Conservation (phyloP, 2,888 invertebrate genomes). For the Hirtodrosophila duncani region DNA sequence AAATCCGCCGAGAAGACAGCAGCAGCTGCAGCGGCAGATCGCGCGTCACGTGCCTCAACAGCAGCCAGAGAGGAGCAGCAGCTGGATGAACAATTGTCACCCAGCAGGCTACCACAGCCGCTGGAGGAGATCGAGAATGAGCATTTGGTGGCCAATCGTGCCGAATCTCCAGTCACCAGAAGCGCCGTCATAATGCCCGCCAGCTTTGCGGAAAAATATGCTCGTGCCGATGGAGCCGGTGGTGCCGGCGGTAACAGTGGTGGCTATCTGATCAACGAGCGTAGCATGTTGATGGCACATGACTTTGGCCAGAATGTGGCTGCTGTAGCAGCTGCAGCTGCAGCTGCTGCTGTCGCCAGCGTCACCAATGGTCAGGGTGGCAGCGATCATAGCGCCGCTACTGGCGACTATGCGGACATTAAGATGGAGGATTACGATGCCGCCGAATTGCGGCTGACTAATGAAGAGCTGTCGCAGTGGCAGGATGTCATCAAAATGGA, state of each 20-base stretch:
- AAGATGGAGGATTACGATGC: slow-evolving; percentile 74
- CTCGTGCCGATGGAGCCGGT: slow-evolving; percentile 26
- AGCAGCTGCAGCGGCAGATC: not conserved
- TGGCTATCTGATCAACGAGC: slow-evolving; percentile 72
- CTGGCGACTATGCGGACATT: slow-evolving; percentile 59
- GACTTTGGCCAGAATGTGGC: slow-evolving; percentile 65
- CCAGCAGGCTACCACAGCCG: slow-evolving; percentile 52
- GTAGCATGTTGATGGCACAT: slow-evolving; percentile 73
- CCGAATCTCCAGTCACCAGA: slow-evolving; percentile 37
- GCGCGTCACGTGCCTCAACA: not conserved
- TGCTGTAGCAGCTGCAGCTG: slow-evolving; percentile 46
- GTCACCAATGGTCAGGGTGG: slow-evolving; percentile 13
- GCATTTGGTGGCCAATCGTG: slow-evolving; percentile 53
- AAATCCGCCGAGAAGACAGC: slow-evolving; percentile 19
- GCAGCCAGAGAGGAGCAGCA: slow-evolving; percentile 17
- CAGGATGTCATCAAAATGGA: slow-evolving; percentile 89
- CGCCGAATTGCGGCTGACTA: slow-evolving; percentile 71
- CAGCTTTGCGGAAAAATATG: slow-evolving; percentile 59
- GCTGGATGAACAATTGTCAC: slow-evolving; percentile 10
- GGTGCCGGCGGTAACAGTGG: slow-evolving; percentile 14
- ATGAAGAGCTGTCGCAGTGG: slow-evolving; percentile 77
- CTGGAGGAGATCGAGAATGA: slow-evolving; percentile 72
- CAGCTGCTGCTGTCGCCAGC: slow-evolving; percentile 42
- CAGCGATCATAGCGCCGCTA: slow-evolving; percentile 14
- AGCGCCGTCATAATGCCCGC: slow-evolving; percentile 37